These are phyloP conservation scores for Muntiacus reevesi DNA, from an alignment of 2,113 vertebrate species.

Conservation along the genomic window DNA sequence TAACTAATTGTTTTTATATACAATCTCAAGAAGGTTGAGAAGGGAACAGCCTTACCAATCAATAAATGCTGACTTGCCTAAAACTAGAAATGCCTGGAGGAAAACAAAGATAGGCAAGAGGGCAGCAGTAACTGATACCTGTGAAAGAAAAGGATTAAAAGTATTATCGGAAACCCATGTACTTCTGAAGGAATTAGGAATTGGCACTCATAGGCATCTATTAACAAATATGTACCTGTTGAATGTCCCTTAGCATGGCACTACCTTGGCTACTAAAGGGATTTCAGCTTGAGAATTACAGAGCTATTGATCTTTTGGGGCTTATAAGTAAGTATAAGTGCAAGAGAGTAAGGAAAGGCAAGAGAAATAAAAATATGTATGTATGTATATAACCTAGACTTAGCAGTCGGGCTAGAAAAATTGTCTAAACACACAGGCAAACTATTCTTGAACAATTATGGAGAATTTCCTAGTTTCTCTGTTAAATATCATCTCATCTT, in stretches of 20 bases:
- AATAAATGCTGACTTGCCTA: not conserved
- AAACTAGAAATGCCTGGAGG: slow-evolving; percentile 6
- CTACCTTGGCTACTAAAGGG: not conserved
- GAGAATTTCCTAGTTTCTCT: slow-evolving; percentile 19
- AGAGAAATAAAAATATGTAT: not conserved
- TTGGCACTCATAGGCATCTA: too few species aligned
- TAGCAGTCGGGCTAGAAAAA: not conserved
- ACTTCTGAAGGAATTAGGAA: not conserved
- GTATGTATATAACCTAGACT: not conserved
- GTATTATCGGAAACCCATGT: not conserved
- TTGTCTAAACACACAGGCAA: not conserved
- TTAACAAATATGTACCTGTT: not conserved
- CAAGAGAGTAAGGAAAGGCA: not conserved
- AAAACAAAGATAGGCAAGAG: not conserved
- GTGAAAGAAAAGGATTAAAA: not conserved
- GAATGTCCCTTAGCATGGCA: not conserved
- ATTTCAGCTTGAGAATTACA: not conserved
- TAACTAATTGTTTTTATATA: not conserved
- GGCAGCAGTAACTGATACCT: not conserved
- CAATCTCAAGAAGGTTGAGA: not conserved
- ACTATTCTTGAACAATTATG: not conserved
- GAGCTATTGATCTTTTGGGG: not conserved
- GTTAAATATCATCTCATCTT: not conserved
- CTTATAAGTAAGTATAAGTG: not conserved
- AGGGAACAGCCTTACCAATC: not conserved